phyloP scores from a whole-genome alignment of 2,113 vertebrate species.

The Alosa alosa region DNA sequence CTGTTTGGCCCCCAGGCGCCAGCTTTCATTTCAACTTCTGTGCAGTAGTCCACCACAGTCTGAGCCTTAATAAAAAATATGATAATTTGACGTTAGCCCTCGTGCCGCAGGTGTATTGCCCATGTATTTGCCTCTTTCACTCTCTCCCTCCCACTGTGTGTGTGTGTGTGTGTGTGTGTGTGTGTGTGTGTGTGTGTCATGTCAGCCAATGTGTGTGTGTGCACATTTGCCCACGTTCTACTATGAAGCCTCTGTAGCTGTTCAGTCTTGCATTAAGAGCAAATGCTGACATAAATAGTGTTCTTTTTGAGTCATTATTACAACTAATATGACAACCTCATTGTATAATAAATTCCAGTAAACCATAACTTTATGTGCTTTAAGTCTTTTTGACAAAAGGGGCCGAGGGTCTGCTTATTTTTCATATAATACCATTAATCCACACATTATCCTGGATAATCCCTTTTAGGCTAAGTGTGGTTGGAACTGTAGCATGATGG shows the following conservation, averaged over 20 bases:
- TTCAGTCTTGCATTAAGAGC: neutral
- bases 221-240: neutral
- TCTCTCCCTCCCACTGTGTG: neutral
- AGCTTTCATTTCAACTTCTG: neutral
- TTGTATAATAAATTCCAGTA: neutral
- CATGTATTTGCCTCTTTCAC: neutral
- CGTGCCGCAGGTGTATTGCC: neutral
- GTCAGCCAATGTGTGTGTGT: neutral
- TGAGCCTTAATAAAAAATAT: conserved; percentile 25
- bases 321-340: neutral
- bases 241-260: neutral
- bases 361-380: neutral
- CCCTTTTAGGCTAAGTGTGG: neutral
- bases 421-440: neutral
- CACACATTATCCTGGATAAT: neutral
- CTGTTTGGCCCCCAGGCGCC: conserved; percentile 9
- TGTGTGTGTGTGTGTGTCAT: neutral
- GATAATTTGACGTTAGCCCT: conserved; percentile 1
- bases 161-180: neutral
- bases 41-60: conserved; percentile 5
- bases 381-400: neutral
- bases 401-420: neutral
- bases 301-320: neutral
- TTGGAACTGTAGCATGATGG: neutral
- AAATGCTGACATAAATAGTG: neutral